Evolutionary conservation across 2,888 invertebrate genomes (phyloP).

Genomic region (Drosophila vallismaia): DNA sequence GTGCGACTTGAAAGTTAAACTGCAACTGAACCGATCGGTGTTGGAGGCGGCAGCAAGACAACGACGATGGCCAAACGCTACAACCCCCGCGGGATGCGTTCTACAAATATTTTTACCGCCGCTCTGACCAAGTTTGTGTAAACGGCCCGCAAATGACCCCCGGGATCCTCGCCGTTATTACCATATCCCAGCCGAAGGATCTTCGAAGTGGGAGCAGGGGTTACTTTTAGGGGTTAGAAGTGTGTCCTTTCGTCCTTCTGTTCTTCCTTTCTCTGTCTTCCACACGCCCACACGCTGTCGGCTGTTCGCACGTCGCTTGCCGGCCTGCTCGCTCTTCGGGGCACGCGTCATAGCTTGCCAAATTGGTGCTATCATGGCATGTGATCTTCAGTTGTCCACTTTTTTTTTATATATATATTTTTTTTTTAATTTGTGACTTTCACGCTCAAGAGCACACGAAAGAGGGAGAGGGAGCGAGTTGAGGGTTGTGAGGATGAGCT

Average conservation of each 20-base stretch:
- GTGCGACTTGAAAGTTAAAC: conserved; percentile 63
- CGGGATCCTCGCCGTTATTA: conserved; percentile 72
- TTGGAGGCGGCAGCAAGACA: conserved; percentile 26
- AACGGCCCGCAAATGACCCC: conserved; percentile 73
- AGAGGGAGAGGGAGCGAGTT: conserved; percentile 1
- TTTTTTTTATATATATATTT: conserved; percentile 22
- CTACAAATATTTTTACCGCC: conserved; percentile 74
- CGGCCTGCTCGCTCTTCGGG: conserved; percentile 29
- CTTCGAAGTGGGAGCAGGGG: conserved; percentile 53
- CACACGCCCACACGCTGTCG: conserved; percentile 58
- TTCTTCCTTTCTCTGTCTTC: conserved; percentile 5
- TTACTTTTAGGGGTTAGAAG: conserved; percentile 70
- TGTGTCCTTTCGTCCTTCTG: conserved; percentile 6
- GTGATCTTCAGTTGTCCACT: conserved; percentile 70
- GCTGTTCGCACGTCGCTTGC: conserved; percentile 1
- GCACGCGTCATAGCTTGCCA: conserved; percentile 75
- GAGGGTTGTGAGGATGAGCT: conserved; percentile 49
- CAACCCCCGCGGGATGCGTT: conserved; percentile 58
- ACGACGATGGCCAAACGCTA: conserved; percentile 3
- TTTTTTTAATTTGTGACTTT: conserved; percentile 83
- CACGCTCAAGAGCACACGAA: conserved; percentile 76
- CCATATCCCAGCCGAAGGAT: conserved; percentile 66
- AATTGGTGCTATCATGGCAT: conserved; percentile 82
- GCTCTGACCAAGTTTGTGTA: conserved; percentile 70
- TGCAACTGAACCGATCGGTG: conserved; percentile 58